These are phyloP conservation scores for Rhamphomyia laevipes DNA, from an alignment of 2,888 invertebrate species.

Conservation along the genomic window DNA sequence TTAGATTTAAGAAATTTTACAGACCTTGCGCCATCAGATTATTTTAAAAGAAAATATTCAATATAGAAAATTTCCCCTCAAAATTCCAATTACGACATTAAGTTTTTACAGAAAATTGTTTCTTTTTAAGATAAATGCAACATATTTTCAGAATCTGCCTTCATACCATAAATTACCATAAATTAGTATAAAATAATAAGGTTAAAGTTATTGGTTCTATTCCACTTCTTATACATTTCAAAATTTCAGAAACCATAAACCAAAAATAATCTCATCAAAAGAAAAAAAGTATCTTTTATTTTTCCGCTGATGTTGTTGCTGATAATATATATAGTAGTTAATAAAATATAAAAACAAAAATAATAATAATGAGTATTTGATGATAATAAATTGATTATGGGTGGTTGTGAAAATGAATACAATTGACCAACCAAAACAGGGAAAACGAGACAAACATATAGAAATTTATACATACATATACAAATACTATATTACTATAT, in stretches of 20 bases:
- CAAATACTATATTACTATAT: neutral
- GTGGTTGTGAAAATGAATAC: neutral
- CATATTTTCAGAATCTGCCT: too few species aligned
- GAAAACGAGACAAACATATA: neutral
- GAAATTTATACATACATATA: neutral
- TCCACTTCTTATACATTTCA: neutral
- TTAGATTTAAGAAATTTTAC: too few species aligned
- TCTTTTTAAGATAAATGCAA: too few species aligned
- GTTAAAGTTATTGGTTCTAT: constrained; percentile 2
- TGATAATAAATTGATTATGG: neutral
- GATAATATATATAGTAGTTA: neutral
- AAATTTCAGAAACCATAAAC: too few species aligned
- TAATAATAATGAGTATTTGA: neutral
- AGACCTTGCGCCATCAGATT: too few species aligned
- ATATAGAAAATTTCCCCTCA: too few species aligned
- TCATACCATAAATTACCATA: too few species aligned
- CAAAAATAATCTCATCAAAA: constrained; percentile 9
- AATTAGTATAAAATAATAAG: too few species aligned
- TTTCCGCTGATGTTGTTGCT: too few species aligned
- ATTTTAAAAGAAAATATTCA: too few species aligned
- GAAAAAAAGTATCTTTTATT: constrained; percentile 1
- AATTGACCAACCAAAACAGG: constrained; percentile 2
- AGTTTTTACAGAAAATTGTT: too few species aligned
- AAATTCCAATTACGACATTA: too few species aligned
- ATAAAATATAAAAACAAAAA: neutral